These are phyloP conservation scores for Nibea albiflora DNA, from an alignment of 2,113 vertebrate genomes.

Conservation along the genomic window DNA sequence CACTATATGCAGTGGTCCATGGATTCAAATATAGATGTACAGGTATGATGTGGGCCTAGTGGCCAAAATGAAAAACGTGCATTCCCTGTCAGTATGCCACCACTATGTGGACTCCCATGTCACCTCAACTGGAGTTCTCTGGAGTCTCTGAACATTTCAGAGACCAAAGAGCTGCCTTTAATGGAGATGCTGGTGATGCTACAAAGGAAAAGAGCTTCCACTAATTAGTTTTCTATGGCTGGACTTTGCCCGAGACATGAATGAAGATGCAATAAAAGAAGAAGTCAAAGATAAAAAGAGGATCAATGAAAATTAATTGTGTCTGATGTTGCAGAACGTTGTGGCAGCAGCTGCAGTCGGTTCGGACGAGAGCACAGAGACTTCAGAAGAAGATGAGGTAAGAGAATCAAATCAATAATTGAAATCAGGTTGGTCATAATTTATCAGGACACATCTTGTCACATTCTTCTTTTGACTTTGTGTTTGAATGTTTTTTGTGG, in stretches of 20 bases:
- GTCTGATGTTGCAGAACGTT: conserved; percentile 55
- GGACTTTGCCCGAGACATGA: background rate
- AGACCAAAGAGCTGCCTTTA: background rate
- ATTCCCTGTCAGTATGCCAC: background rate
- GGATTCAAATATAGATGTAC: background rate
- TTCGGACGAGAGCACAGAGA: conserved; percentile 78
- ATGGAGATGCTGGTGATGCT: background rate
- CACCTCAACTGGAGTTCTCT: background rate
- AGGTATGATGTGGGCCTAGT: background rate
- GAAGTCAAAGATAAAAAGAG: background rate
- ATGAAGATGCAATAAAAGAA: background rate
- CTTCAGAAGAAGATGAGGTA: conserved; percentile 78
- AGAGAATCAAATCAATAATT: conserved; percentile 5
- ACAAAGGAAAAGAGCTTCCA: background rate
- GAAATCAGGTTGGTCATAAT: background rate
- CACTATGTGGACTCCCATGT: background rate
- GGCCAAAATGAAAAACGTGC: background rate
- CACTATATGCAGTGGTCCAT: too few relatives aligned
- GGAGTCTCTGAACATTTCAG: background rate
- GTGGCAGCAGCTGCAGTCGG: conserved; percentile 27
- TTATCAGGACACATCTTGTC: background rate
- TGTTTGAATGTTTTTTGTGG: background rate
- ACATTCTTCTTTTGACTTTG: background rate
- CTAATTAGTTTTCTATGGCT: background rate
- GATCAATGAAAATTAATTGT: background rate